Conservation (phyloP, 2,113 vertebrate species). For the Pao palembangensis region DNA sequence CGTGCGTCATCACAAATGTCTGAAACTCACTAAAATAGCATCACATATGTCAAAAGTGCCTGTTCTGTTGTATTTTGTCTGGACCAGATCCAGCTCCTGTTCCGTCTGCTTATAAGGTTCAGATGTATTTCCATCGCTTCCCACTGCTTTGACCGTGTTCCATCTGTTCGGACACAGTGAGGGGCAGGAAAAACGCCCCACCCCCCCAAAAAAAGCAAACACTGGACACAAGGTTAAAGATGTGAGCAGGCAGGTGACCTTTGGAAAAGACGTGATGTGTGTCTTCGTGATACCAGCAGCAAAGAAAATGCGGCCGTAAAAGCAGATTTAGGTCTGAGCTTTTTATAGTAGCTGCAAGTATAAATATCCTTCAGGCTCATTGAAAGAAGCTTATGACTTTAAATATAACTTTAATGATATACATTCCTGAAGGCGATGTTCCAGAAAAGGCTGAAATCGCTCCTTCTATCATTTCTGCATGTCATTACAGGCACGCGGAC, state of each 20-base stretch:
- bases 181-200: conserved; percentile 4
- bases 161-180: conserved; percentile 59
- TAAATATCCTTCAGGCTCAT: conserved; percentile 11
- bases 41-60: conserved; percentile 55
- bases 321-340: neutral
- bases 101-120: conserved; percentile 30
- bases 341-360: conserved; percentile 13
- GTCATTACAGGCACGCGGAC: conserved; percentile 16
- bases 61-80: conserved; percentile 22
- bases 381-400: conserved; percentile 21
- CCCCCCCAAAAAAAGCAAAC: neutral
- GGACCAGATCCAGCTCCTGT: conserved; percentile 26
- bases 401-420: conserved; percentile 27
- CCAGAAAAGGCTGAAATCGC: conserved; percentile 13
- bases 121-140: conserved; percentile 47
- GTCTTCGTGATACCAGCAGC: conserved; percentile 14
- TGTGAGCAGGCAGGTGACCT: conserved; percentile 22
- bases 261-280: conserved; percentile 28
- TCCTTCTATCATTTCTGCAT: conserved; percentile 3
- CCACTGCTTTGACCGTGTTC: conserved; percentile 50
- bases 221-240: conserved; percentile 43
- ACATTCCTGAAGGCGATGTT: conserved; percentile 33
- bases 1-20: conserved; percentile 50
- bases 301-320: conserved; percentile 12
- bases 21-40: conserved; percentile 54